Evolutionary conservation across 2,888 invertebrate genomes (phyloP).

Genomic region (Apodemia mormo): DNA sequence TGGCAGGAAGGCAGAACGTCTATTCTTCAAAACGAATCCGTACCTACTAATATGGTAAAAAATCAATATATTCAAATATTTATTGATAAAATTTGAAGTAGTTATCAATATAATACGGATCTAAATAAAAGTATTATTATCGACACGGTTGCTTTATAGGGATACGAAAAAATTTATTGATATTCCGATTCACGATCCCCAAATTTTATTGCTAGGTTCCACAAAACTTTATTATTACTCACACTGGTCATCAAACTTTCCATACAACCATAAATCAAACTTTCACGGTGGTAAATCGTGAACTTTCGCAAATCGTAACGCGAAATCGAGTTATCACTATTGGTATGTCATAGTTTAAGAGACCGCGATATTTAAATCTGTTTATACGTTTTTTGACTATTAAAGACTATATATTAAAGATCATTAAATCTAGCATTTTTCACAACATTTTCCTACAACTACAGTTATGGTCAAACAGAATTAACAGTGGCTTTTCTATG

Average conservation of each 20-base stretch:
- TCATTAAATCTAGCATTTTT: too few species aligned
- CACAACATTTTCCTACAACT: too few species aligned
- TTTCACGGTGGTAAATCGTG: constrained; percentile 23
- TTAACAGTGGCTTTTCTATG: too few species aligned
- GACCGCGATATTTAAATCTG: not conserved
- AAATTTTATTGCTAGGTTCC: constrained; percentile 14
- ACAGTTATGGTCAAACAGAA: too few species aligned
- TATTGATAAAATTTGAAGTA: not conserved
- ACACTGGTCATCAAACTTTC: constrained; percentile 21
- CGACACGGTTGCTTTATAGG: not conserved
- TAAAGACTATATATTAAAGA: not conserved
- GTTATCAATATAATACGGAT: not conserved
- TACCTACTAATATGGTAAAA: too few species aligned
- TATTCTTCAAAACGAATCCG: too few species aligned
- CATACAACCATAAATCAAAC: constrained; percentile 23
- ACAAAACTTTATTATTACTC: constrained; percentile 16
- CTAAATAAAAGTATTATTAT: not conserved
- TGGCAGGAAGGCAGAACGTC: too few species aligned
- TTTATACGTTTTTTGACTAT: not conserved
- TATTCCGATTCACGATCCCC: constrained; percentile 2
- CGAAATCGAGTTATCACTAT: not conserved
- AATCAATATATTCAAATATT: too few species aligned
- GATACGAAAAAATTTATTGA: not conserved
- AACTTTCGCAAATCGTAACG: constrained; percentile 16
- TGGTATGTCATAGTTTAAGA: not conserved